Percentiles rank a stretch among this genome's conserved stretches.
Conservation (phyloP, 2,888 invertebrate species). For the Troides oblongomaculatus region DNA sequence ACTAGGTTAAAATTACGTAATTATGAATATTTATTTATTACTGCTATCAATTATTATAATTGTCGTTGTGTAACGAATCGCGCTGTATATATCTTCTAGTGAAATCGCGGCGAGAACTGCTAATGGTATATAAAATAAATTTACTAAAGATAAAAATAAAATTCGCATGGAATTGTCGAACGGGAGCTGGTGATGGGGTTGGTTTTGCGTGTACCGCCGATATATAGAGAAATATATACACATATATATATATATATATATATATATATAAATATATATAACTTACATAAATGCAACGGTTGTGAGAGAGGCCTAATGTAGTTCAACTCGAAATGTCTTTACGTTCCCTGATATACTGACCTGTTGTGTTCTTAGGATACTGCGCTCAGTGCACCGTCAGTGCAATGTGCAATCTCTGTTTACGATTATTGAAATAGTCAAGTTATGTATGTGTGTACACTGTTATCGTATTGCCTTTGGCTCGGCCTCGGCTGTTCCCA, state of each 20-base stretch:
- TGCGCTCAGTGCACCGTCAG: slow-evolving; percentile 45
- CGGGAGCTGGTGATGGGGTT: slow-evolving; percentile 12
- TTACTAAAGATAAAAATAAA: slow-evolving; percentile 20
- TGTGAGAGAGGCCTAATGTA: slow-evolving; percentile 78
- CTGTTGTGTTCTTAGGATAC: slow-evolving; percentile 74
- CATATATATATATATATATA: too few relatives aligned
- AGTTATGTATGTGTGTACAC: slow-evolving; percentile 56
- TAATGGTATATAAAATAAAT: slow-evolving; percentile 35
- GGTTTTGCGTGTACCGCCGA: slow-evolving; percentile 25
- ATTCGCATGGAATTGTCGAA: slow-evolving; percentile 25
- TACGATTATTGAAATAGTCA: slow-evolving; percentile 41
- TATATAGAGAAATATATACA: slow-evolving; percentile 25
- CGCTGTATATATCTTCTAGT: slow-evolving; percentile 44
- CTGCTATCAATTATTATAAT: slow-evolving; percentile 23
- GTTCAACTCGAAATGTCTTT: slow-evolving; percentile 56
- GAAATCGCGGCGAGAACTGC: slow-evolving; percentile 43
- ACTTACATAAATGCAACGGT: slow-evolving; percentile 56
- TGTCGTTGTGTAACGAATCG: slow-evolving; percentile 42
- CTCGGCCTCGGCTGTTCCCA: slow-evolving; percentile 38
- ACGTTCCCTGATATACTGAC: slow-evolving; percentile 61
- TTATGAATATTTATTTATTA: slow-evolving; percentile 29
- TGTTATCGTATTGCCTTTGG: slow-evolving; percentile 57
- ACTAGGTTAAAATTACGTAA: slow-evolving; percentile 24
- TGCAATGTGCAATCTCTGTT: slow-evolving; percentile 49
- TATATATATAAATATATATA: slow-evolving; percentile 26